Evolutionary conservation across 2,888 invertebrate species (phyloP), one percentile per base, ranked within the genome.

Genomic region (Agelastica alni): DNA sequence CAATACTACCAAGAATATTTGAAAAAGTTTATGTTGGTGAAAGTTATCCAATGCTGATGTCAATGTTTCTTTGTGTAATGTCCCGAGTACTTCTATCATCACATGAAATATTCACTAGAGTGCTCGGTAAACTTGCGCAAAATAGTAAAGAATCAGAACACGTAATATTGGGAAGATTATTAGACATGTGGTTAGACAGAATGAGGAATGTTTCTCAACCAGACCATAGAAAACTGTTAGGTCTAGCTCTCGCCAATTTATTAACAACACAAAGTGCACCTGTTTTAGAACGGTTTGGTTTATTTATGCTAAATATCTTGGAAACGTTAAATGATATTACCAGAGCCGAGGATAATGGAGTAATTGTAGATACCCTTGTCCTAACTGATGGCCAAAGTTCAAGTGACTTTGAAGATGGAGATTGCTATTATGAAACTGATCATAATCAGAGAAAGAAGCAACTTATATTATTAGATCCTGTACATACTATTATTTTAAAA

Each of bases 311-410:
- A 32, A 86, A 86, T 66, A 81, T 93, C 55, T 82, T 87, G 1
- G 91, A 91, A 75, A 85, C 88, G 1, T 78, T 93, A 36, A 88
- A 91, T 70, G 93, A 93, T 70, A 85, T 93, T 37, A 87, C 87
- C 76, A 86, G 85, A 68, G 81, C 82, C 16, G 88, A 89, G 64
- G 85, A 87, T 30, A 61, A 62, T 26, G 86, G 85, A n/a, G 74
- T 76, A 28, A 49, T 63, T 28, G 58, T 63, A 0, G 77, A 77
- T 61, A 70, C 73, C n/a, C 65, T 77, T 10, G 68, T 77, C n/a
- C 58, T 77, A 30, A 58, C 64, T 1, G 73, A 74, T 20, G 74
- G 72, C 0, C 69, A 69, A 14, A 79, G 77, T 64, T 74, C 70
- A 28, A 72, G 73, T 43, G 71, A 75, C 45, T 76, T 76, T 47